Percentiles rank a stretch among this genome's conserved stretches.
Conservation (phyloP, 2,113 vertebrate genomes). For the Nicator chloris region DNA sequence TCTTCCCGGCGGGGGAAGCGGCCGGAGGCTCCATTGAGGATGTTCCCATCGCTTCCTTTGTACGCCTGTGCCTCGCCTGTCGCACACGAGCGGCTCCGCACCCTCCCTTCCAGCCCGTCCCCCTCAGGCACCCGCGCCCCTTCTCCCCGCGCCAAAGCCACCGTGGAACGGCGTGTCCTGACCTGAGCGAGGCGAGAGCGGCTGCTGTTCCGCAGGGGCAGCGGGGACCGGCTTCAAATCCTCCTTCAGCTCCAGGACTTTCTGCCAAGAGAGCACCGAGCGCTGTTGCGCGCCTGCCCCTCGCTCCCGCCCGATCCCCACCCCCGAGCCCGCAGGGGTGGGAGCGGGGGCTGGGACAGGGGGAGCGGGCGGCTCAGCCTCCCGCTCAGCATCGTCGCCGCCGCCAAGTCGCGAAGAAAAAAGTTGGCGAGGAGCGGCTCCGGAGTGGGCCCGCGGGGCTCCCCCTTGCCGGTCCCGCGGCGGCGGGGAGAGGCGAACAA, state of each 20-base stretch:
- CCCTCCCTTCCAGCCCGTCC: background rate
- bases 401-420: background rate
- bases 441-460: background rate
- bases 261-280: background rate
- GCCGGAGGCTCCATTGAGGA: background rate
- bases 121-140: background rate
- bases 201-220: background rate
- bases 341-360: background rate
- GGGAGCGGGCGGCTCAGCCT: background rate
- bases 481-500: background rate
- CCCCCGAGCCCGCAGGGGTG: background rate
- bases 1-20: background rate
- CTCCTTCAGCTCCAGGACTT: constrained; percentile 35
- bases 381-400: background rate
- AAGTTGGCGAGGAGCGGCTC: background rate
- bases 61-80: background rate
- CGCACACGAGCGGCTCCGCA: background rate
- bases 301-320: background rate
- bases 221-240: background rate
- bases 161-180: background rate
- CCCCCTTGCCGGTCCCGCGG: background rate
- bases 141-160: background rate
- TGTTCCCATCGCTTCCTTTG: constrained; percentile 15
- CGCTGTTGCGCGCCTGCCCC: background rate
- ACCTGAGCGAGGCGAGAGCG: background rate